phyloP scores from a whole-genome alignment of 2,888 invertebrate species.

The Petrolisthes cinctipes region DNA sequence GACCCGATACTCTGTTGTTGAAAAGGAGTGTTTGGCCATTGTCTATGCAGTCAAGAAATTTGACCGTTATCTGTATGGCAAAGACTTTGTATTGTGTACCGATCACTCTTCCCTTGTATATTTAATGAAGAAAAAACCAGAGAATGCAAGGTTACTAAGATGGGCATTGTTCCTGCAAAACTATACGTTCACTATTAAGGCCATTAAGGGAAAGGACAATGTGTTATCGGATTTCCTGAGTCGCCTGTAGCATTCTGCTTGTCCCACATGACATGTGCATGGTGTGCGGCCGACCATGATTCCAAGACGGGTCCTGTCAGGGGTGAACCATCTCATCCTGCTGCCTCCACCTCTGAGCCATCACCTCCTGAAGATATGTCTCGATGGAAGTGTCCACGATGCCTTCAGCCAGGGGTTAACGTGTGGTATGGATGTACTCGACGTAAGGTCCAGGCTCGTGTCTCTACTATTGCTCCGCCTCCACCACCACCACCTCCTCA shows the following conservation, averaged over 20 bases:
- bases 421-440: no score
- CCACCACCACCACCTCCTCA: no score
- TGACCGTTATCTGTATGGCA: not conserved
- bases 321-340: no score
- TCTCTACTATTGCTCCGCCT: no score
- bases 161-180: constrained; percentile 11
- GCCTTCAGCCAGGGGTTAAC: no score
- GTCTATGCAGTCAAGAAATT: no score
- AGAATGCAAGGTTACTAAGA: constrained; percentile 8
- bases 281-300: no score
- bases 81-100: not conserved
- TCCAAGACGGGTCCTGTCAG: no score
- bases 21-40: not conserved
- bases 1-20: constrained; percentile 3
- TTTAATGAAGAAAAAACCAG: constrained; percentile 6
- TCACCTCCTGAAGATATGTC: no score
- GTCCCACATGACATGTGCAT: not conserved
- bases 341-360: no score
- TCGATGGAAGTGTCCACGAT: no score
- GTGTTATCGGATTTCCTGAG: constrained; percentile 1
- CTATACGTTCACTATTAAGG: not conserved
- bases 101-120: not conserved
- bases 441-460: no score
- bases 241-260: not conserved
- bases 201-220: not conserved